A percentile compares a stretch with the other conserved stretches of the same genome.
These are phyloP conservation scores for Galagoides demidoff DNA, from an alignment of 2,797 vertebrate genomes.

Conservation along the genomic window DNA sequence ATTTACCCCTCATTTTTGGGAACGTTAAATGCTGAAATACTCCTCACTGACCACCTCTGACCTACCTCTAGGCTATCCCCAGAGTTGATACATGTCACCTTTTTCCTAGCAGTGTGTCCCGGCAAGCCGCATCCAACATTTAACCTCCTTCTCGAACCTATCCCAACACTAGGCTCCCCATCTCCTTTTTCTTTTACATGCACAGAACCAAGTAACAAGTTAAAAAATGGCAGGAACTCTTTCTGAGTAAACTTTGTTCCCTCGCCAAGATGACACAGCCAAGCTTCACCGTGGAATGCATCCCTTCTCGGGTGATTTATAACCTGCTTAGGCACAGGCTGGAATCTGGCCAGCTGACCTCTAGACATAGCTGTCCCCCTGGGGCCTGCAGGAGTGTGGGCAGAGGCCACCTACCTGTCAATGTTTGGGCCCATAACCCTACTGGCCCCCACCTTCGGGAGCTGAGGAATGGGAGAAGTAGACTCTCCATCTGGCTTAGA, in stretches of 20 bases:
- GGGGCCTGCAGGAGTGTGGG: not conserved
- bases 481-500: not conserved
- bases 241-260: constrained; percentile 37
- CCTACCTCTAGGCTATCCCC: not conserved
- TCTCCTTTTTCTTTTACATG: not conserved
- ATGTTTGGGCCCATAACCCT: not conserved
- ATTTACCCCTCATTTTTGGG: not conserved
- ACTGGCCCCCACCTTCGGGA: not conserved
- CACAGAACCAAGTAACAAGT: constrained; percentile 37
- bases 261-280: not conserved
- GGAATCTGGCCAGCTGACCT: constrained; percentile 13
- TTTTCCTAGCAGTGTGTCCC: not conserved
- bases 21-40: not conserved
- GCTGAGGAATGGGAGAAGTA: not conserved
- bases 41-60: not conserved
- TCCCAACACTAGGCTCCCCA: not conserved
- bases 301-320: not conserved
- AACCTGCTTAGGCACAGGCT: not conserved
- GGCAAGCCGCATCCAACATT: not conserved
- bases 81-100: not conserved
- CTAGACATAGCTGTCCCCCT: not conserved
- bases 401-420: not conserved
- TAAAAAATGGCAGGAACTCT: constrained; percentile 51
- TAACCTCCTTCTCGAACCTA: not conserved
- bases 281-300: not conserved